Evolutionary conservation across 2,113 vertebrate species (phyloP), one percentile per base, ranked within the genome.

Genomic region (Hemiscyllium ocellatum): DNA sequence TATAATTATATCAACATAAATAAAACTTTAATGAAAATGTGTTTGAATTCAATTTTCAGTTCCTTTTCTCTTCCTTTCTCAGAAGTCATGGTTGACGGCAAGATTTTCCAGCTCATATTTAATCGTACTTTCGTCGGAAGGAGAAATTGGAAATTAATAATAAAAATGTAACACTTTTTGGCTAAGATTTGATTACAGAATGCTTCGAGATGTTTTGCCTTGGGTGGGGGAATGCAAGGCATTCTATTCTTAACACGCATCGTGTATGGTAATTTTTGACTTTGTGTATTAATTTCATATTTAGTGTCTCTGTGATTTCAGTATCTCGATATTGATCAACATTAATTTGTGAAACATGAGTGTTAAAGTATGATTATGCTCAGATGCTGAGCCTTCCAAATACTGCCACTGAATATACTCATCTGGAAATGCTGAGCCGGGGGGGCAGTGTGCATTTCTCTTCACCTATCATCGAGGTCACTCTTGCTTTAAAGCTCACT

Each of bases 1-100:
- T 95, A 52, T 95, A 95, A 95, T 95, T 95, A 95, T 76, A 95
- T 95, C 94, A 95, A 69, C 69, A 72, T 95, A 95, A 95, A 95
- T 95, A 95, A 95, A 95, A 95, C 42, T 95, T 95, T 95, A 95
- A 95, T 95, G 69, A 95, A 72, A 72, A 50, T 95, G 22, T 95
- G 42, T 95, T 95, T 76, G 69, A 95, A 95, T 95, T 76, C 69
- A 76, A 76, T 95, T 95, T 95, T 70, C 94, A 76, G 42, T 50
- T 95, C 29, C 66, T 72, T 52, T 37, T 70, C 29, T 70, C 72
- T 15, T 8, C n/a, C 19, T 17, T 47, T 42, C 24, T 72, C 26
- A 70, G 72, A 95, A 95, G 69, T 95, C 94, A 52, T 12, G 22
- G 69, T 70, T 95, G 94, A 76, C 42, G 22, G 94, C 68, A 10